A percentile compares a stretch with the other conserved stretches of the same genome.
Evolutionary conservation across 1,140 invertebrate species (phyloP).

Genomic region (Fopius arisanus): DNA sequence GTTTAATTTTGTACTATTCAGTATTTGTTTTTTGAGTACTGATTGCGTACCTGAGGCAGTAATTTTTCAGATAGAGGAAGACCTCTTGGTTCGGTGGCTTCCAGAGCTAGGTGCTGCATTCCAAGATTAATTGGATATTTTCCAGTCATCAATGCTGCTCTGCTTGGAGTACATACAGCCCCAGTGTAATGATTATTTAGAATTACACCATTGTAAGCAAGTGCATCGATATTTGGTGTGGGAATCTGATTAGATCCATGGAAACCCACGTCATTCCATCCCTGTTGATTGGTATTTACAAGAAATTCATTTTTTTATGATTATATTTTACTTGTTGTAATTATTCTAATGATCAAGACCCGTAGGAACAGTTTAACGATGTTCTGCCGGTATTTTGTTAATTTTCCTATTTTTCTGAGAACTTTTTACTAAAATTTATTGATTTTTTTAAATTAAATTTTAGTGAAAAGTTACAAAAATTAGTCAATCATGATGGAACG

Average conservation of each 20-base stretch:
- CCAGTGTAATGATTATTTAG: constrained; percentile 70
- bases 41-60: neutral
- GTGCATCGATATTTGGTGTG: constrained; percentile 73
- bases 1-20: no score
- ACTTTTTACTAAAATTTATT: no score
- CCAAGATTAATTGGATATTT: constrained; percentile 66
- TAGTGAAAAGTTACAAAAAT: no score
- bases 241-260: constrained; percentile 74
- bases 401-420: no score
- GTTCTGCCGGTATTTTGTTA: no score
- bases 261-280: constrained; percentile 78
- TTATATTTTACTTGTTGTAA: no score
- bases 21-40: no score
- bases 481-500: no score
- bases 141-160: constrained; percentile 71
- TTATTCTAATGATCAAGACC: no score
- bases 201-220: constrained; percentile 71
- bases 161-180: constrained; percentile 70
- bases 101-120: neutral
- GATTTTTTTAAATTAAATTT: no score
- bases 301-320: no score
- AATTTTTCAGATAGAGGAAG: neutral
- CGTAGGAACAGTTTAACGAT: no score
- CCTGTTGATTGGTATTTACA: constrained; percentile 66
- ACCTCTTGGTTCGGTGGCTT: neutral